Evolutionary conservation across 2,888 invertebrate species (phyloP).

Genomic region (Noctua fimbriata): DNA sequence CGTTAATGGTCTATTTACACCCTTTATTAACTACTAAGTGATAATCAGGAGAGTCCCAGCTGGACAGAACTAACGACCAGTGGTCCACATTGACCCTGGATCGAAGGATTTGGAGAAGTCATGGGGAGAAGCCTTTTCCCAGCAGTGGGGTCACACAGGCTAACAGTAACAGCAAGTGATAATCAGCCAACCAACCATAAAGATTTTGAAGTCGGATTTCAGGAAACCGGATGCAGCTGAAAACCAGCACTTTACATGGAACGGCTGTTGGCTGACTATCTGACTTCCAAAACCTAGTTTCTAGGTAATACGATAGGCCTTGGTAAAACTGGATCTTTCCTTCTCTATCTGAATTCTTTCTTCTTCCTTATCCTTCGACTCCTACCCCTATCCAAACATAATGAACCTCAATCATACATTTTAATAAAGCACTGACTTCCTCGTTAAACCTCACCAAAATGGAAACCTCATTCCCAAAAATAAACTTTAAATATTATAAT

Average conservation of each 20-base stretch:
- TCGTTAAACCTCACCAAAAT: slow-evolving; percentile 12
- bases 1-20: too few relatives aligned
- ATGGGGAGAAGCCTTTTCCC: too few relatives aligned
- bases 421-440: not conserved
- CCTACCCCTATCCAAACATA: not conserved
- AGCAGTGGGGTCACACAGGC: too few relatives aligned
- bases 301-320: not conserved
- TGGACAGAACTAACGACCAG: too few relatives aligned
- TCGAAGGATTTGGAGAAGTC: too few relatives aligned
- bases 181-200: not conserved
- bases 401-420: not conserved
- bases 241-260: not conserved
- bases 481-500: slow-evolving; percentile 56
- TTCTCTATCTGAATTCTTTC: not conserved
- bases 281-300: not conserved
- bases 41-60: too few relatives aligned
- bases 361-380: not conserved
- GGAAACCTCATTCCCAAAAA: slow-evolving; percentile 37
- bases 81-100: too few relatives aligned
- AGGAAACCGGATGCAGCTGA: not conserved
- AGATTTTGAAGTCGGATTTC: not conserved
- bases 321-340: not conserved
- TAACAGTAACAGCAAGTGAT: not conserved
- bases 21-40: too few relatives aligned
- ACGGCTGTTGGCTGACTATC: not conserved